Evolutionary conservation across 2,113 vertebrate genomes (phyloP).

Genomic region (Catharus bicknelli): DNA sequence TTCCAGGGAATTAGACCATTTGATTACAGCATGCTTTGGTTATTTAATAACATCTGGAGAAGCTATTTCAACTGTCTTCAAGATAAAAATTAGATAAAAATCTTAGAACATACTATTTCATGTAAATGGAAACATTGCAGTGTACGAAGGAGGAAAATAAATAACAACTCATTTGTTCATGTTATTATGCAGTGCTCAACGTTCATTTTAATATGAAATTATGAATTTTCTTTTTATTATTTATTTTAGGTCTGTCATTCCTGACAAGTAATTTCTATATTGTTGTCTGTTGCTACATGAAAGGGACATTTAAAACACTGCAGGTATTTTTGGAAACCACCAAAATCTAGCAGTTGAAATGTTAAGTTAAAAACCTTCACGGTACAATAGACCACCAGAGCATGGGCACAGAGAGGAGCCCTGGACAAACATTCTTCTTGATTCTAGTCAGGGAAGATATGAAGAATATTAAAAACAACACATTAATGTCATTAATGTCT

Average conservation of each 20-base stretch:
- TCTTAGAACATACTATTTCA: not conserved
- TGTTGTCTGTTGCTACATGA: not conserved
- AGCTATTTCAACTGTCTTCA: slow-evolving; percentile 25
- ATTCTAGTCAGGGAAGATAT: not conserved
- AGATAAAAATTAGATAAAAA: slow-evolving; percentile 40
- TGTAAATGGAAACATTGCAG: not conserved
- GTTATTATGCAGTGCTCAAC: not conserved
- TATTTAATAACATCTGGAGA: slow-evolving; percentile 51
- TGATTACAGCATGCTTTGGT: slow-evolving; percentile 17
- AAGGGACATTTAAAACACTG: not conserved
- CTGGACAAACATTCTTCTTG: not conserved
- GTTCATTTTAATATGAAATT: not conserved
- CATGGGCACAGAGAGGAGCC: not conserved
- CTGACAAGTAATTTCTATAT: not conserved
- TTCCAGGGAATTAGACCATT: slow-evolving; percentile 1
- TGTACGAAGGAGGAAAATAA: not conserved
- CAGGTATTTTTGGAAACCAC: not conserved
- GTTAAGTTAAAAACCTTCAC: not conserved
- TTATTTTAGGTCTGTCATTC: not conserved
- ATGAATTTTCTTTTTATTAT: not conserved
- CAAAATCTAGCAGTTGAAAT: not conserved
- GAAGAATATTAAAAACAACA: not conserved
- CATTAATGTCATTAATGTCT: not conserved
- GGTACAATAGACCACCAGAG: not conserved
- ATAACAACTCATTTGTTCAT: not conserved